Conservation (phyloP, 2,888 invertebrate species). For the Hecatera dysodea region DNA sequence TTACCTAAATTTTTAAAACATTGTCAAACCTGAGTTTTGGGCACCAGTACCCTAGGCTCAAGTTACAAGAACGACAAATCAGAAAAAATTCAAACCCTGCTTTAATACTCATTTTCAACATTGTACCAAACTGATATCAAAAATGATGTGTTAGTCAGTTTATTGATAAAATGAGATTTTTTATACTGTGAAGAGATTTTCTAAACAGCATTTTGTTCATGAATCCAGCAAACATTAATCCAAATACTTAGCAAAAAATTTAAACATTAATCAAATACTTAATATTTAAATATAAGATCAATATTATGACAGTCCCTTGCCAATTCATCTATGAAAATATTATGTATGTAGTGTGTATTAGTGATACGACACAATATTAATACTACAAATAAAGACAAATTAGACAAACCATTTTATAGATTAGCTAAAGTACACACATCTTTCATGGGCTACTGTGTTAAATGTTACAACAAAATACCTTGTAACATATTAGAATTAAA, state of each 20-base stretch:
- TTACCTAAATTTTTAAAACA: background rate
- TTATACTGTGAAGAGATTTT: background rate
- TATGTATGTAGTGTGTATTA: too few species aligned
- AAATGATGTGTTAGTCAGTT: background rate
- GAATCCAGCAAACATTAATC: background rate
- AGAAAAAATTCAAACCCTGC: background rate
- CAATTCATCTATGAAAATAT: too few species aligned
- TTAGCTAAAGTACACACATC: too few species aligned
- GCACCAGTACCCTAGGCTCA: background rate
- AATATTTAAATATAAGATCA: too few species aligned
- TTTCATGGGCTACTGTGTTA: too few species aligned
- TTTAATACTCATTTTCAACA: background rate
- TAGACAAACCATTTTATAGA: too few species aligned
- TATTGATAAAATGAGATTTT: slow-evolving; percentile 1
- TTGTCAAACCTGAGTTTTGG: background rate
- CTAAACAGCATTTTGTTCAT: background rate
- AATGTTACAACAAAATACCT: too few species aligned
- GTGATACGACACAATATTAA: too few species aligned
- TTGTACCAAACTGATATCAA: background rate
- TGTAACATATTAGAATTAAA: too few species aligned
- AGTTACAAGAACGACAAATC: background rate
- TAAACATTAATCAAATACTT: too few species aligned
- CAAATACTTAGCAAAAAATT: background rate
- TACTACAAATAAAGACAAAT: too few species aligned
- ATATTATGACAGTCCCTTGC: too few species aligned